These are phyloP conservation scores for Microctonus brassicae DNA, from an alignment of 2,888 invertebrate genomes.

Conservation along the genomic window DNA sequence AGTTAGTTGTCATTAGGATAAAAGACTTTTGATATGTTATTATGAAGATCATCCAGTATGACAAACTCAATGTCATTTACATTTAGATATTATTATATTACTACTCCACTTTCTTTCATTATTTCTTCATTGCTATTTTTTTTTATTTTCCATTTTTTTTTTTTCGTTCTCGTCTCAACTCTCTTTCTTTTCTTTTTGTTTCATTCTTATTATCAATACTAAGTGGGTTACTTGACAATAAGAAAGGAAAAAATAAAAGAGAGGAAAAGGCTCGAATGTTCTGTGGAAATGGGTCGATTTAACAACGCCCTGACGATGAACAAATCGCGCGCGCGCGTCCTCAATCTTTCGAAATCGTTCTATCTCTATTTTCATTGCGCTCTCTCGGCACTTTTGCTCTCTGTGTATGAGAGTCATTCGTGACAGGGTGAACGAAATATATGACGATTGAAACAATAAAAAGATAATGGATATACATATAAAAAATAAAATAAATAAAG, in stretches of 20 bases:
- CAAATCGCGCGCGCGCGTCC: slow-evolving; percentile 34
- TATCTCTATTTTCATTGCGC: not conserved
- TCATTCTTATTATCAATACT: not conserved
- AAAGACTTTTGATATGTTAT: slow-evolving; percentile 13
- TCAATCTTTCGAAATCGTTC: slow-evolving; percentile 35
- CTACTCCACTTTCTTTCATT: slow-evolving; percentile 1
- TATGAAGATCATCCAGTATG: slow-evolving; percentile 23
- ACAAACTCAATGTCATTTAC: not conserved
- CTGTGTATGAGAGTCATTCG: not conserved
- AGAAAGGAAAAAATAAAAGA: not conserved
- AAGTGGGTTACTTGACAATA: slow-evolving; percentile 28
- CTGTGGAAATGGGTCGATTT: slow-evolving; percentile 34
- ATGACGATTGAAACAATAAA: not conserved
- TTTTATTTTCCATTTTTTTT: not conserved
- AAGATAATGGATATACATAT: not conserved
- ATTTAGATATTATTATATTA: not conserved
- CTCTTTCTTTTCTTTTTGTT: not conserved
- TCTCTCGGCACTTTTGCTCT: not conserved
- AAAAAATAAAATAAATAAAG: not conserved
- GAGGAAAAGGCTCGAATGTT: slow-evolving; percentile 10
- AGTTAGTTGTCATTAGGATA: not conserved
- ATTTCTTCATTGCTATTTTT: not conserved
- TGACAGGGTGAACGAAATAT: not conserved
- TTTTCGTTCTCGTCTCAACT: too few species aligned
- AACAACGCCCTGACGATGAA: slow-evolving; percentile 26